Evolutionary conservation across 2,888 invertebrate genomes (phyloP).

Genomic region (Ptychoptera contaminata): DNA sequence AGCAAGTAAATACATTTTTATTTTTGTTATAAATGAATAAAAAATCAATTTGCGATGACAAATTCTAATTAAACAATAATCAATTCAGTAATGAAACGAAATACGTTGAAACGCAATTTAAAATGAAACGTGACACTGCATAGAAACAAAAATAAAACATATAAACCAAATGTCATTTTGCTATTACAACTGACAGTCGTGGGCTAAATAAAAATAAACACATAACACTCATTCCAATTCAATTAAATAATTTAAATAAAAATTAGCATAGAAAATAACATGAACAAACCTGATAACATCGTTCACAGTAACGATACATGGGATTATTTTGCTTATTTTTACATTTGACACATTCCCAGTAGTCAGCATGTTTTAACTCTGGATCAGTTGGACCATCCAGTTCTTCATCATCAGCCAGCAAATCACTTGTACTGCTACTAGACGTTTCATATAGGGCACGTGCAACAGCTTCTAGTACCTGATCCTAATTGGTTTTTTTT

Average conservation of each 20-base stretch:
- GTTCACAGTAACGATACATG: slow-evolving; percentile 48
- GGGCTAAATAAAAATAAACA: no score
- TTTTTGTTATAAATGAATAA: no score
- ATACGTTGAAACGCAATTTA: no score
- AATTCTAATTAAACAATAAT: no score
- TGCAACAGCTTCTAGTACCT: slow-evolving; percentile 13
- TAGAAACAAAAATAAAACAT: no score
- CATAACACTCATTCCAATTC: no score
- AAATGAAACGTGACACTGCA: no score
- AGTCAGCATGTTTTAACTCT: slow-evolving; percentile 41
- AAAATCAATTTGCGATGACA: no score
- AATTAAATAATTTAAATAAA: slow-evolving; percentile 1
- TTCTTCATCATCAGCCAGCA: slow-evolving; percentile 16
- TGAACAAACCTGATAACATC: slow-evolving; percentile 47
- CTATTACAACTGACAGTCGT: no score
- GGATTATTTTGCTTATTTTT: slow-evolving; percentile 44
- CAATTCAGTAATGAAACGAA: no score
- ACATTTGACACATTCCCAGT: slow-evolving; percentile 49
- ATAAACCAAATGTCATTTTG: no score
- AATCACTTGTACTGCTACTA: slow-evolving; percentile 11
- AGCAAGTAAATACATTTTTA: no score
- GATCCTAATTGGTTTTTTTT: slow-evolving; percentile 10
- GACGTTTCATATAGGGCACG: slow-evolving; percentile 5
- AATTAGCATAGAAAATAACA: not conserved
- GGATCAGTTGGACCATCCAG: slow-evolving; percentile 25